A percentile compares a stretch with the other conserved stretches of the same genome.
These are phyloP conservation scores for Stegana nigrithorax DNA, from an alignment of 2,888 invertebrate genomes.

Conservation along the genomic window DNA sequence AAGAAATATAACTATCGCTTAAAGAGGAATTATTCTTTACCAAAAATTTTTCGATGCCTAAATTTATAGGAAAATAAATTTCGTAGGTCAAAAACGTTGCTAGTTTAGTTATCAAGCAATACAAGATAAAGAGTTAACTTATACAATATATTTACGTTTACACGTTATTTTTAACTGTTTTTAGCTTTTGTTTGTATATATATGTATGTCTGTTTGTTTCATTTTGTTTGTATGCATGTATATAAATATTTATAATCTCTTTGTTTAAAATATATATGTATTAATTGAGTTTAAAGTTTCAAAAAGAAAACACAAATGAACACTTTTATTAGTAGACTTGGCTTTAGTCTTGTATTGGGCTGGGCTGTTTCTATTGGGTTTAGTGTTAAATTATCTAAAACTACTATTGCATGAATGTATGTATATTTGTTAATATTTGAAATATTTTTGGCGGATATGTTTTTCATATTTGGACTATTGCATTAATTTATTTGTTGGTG, in stretches of 20 bases:
- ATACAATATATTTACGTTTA: slow-evolving; percentile 36
- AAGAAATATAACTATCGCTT: not conserved
- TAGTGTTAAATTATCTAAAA: not conserved
- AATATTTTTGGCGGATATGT: not conserved
- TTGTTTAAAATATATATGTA: slow-evolving; percentile 22
- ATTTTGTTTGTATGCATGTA: slow-evolving; percentile 32
- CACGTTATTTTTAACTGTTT: slow-evolving; percentile 17
- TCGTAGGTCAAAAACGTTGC: slow-evolving; percentile 48
- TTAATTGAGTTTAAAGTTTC: not conserved
- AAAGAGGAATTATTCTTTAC: not conserved
- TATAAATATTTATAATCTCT: slow-evolving; percentile 31
- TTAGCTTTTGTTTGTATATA: slow-evolving; percentile 36
- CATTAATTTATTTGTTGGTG: not conserved
- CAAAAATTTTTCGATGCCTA: slow-evolving; percentile 34
- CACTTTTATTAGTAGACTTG: not conserved
- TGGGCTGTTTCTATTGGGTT: not conserved
- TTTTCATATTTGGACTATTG: not conserved
- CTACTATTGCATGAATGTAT: slow-evolving; percentile 5
- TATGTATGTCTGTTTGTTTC: slow-evolving; percentile 31
- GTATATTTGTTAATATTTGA: not conserved
- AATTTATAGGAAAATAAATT: slow-evolving; percentile 56
- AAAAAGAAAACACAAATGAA: not conserved
- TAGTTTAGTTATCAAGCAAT: not conserved
- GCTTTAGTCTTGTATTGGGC: not conserved
- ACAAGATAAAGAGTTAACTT: too few relatives aligned